These are phyloP conservation scores for Drosophila kambysellisi DNA, from an alignment of 2,888 invertebrate genomes.

Conservation along the genomic window DNA sequence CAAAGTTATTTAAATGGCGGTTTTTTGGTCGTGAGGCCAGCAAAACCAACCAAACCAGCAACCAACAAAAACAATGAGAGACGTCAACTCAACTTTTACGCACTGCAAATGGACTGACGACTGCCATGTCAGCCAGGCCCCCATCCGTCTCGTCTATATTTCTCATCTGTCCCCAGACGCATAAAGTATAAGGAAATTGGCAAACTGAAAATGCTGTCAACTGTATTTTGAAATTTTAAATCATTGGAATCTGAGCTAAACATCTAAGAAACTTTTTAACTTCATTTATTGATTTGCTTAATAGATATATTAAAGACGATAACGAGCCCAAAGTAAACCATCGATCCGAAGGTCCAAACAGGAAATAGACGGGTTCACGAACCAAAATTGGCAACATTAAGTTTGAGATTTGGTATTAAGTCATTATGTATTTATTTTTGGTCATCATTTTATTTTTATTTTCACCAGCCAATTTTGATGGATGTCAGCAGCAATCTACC, in stretches of 20 bases:
- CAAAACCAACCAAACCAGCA: constrained; percentile 5
- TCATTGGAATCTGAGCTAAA: neutral
- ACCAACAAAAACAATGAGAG: constrained; percentile 10
- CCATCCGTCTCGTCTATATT: neutral
- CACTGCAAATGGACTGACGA: constrained; percentile 28
- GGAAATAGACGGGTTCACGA: neutral
- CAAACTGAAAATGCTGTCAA: neutral
- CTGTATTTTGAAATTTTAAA: neutral
- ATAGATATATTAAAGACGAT: constrained; percentile 1
- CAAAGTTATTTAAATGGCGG: constrained; percentile 68
- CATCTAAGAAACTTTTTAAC: constrained; percentile 11
- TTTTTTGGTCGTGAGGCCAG: constrained; percentile 41
- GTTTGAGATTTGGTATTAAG: neutral
- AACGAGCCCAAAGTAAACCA: neutral
- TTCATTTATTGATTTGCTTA: constrained; percentile 1
- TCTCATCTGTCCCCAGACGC: neutral
- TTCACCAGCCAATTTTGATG: neutral
- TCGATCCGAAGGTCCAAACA: neutral
- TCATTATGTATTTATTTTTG: neutral
- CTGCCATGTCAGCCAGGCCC: neutral
- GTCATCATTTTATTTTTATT: neutral
- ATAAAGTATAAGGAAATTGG: neutral
- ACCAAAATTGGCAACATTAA: neutral
- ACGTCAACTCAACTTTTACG: constrained; percentile 8
- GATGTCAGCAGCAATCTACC: neutral